Evolutionary conservation across 2,113 vertebrate species (phyloP), one percentile per base, ranked within the genome.

Genomic region (Xenopus laevis): DNA sequence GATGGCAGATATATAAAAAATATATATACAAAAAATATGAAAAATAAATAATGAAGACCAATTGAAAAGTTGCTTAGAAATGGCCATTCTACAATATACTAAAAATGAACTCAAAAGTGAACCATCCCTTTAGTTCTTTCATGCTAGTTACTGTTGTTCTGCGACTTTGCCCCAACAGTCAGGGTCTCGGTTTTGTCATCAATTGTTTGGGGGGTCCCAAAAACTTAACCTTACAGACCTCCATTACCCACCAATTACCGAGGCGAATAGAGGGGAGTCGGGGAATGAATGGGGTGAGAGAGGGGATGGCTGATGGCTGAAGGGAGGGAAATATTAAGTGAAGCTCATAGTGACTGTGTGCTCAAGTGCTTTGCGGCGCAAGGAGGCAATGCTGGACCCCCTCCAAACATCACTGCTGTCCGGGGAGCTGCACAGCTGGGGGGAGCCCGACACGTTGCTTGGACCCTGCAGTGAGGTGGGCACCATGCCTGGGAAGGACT

Each of bases 321-420:
- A 50, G 47, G 74, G 72, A 52, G 65, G 52, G 71, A 67, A 58
- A 66, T 59, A 92, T 92, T 98, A 98, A 82, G 96, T 97, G 91
- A 98, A 98, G 87, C 95, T 98, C 96, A 98, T 98, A 86, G 96
- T 98, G 80, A 98, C 95, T 92, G 96, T 98, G 95, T 98, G 96
- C 95, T 98, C 96, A 79, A 98, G 92, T 77, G 96, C 96, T 90
- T 98, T 98, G 84, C 96, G 95, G 88, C 95, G 93, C 80, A 98
- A 91, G 74, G 96, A 96, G 69, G 96, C 95, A 86, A 98, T 98
- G 94, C 97, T 98, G 78, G 95, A 96, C 87, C 97, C 97, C 92
- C 97, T 93, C 97, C 97, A 98, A 91, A 98, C 93, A 87, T 98
- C 96, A 86, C 90, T 92, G 93, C 92, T 98, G 88, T 98, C 96